These are phyloP conservation scores for Nemotelus pantherinus DNA, from an alignment of 2,888 invertebrate genomes.

Conservation along the genomic window DNA sequence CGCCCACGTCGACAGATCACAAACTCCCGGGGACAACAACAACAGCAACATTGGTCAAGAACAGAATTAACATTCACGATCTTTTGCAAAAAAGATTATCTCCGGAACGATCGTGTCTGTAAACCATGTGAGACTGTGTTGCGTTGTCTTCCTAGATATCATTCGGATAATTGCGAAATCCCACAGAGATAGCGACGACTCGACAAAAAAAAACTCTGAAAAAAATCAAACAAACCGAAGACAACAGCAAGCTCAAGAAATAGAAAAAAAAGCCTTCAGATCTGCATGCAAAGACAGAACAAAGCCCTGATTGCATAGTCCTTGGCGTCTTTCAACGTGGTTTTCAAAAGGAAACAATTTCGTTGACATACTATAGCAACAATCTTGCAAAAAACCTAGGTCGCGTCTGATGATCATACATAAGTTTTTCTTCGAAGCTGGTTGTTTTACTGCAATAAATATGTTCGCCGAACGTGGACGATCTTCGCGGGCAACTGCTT, in stretches of 20 bases:
- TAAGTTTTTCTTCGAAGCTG: neutral
- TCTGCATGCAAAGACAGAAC: constrained; percentile 27
- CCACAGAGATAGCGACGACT: constrained; percentile 15
- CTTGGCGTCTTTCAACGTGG: constrained; percentile 18
- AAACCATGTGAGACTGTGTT: constrained; percentile 32
- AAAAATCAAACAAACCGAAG: neutral
- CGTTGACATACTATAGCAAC: constrained; percentile 7
- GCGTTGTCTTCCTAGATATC: constrained; percentile 41
- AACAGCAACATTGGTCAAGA: constrained; percentile 31
- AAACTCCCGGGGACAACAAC: neutral
- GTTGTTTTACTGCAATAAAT: neutral
- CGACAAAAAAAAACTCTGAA: neutral
- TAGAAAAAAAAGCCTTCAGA: neutral
- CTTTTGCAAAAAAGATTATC: constrained; percentile 44
- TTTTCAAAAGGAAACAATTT: constrained; percentile 36
- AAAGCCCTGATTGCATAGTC: neutral
- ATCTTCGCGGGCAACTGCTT: constrained; percentile 16
- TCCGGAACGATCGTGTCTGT: constrained; percentile 39
- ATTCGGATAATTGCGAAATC: constrained; percentile 37
- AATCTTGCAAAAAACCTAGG: constrained; percentile 12
- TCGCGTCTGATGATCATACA: neutral
- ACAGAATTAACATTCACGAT: constrained; percentile 49
- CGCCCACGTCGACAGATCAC: constrained; percentile 33
- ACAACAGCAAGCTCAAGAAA: neutral
- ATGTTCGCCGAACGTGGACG: neutral